Conservation (phyloP, 1,140 invertebrate genomes). For the Pteromalus puparum region DNA sequence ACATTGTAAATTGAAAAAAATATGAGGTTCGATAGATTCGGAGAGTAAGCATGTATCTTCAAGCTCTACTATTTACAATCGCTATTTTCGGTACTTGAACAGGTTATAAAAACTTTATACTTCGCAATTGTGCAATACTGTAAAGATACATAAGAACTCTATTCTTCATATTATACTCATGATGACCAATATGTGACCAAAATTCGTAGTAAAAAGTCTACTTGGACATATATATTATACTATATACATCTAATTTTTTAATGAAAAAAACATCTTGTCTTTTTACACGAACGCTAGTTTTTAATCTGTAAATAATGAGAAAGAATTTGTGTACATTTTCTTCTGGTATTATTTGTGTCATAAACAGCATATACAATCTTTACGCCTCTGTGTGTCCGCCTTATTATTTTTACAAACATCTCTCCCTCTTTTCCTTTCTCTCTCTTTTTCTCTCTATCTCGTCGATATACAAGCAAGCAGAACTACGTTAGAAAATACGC, state of each 20-base stretch:
- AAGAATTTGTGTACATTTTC: slow-evolving; percentile 32
- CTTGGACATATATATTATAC: neutral
- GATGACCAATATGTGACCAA: slow-evolving; percentile 16
- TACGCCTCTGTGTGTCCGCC: neutral
- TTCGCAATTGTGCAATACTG: neutral
- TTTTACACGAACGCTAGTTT: slow-evolving; percentile 10
- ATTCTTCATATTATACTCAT: slow-evolving; percentile 11
- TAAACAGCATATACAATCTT: slow-evolving; percentile 36
- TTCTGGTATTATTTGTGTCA: slow-evolving; percentile 39
- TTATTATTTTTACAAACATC: slow-evolving; percentile 16
- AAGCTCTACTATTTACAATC: neutral
- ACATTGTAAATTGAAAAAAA: neutral
- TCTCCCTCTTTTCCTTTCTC: neutral
- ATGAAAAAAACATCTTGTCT: slow-evolving; percentile 4
- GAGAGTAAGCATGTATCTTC: neutral
- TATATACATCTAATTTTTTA: slow-evolving; percentile 25
- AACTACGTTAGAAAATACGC: neutral
- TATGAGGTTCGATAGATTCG: neutral
- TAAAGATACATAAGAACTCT: neutral
- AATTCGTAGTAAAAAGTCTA: slow-evolving; percentile 19
- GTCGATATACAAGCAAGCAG: too few species aligned
- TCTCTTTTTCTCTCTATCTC: neutral
- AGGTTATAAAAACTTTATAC: neutral
- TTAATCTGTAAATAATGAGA: slow-evolving; percentile 42
- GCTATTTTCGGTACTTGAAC: neutral